A percentile compares a stretch with the other conserved stretches of the same genome.
Conservation (phyloP, 1,140 invertebrate genomes). For the Pseudomyrmex gracilis region DNA sequence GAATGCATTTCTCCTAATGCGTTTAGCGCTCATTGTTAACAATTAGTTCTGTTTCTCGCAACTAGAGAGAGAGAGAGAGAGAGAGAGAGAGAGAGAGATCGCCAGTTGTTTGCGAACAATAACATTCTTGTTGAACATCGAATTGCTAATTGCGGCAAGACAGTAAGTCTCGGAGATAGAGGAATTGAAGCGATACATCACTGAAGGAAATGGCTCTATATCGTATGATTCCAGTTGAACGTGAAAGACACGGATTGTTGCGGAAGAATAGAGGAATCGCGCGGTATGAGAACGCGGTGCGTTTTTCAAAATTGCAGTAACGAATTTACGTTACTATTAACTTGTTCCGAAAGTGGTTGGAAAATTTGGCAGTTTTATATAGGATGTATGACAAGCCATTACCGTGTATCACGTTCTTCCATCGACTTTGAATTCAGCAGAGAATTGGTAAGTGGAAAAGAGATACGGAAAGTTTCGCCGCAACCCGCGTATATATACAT, state of each 20-base stretch:
- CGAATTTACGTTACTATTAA: background rate
- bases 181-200: background rate
- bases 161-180: background rate
- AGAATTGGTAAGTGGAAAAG: slow-evolving; percentile 19
- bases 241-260: no score
- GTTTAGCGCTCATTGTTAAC: slow-evolving; percentile 16
- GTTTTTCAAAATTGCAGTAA: background rate
- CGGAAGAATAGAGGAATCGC: no score
- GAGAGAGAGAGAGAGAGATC: background rate
- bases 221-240: no score
- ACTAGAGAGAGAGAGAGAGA: no score
- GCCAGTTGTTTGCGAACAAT: background rate
- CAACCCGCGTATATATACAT: background rate
- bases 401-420: slow-evolving; percentile 15
- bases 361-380: slow-evolving; percentile 39
- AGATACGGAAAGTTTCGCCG: slow-evolving; percentile 29
- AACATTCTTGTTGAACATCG: background rate
- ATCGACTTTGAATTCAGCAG: slow-evolving; percentile 36
- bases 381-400: slow-evolving; percentile 24
- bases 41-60: background rate
- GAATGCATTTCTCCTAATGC: slow-evolving; percentile 17
- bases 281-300: background rate
- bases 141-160: background rate
- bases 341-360: background rate
- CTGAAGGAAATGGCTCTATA: background rate